These are phyloP conservation scores for Holotrichia oblita DNA, from an alignment of 1,140 invertebrate species.

Conservation along the genomic window DNA sequence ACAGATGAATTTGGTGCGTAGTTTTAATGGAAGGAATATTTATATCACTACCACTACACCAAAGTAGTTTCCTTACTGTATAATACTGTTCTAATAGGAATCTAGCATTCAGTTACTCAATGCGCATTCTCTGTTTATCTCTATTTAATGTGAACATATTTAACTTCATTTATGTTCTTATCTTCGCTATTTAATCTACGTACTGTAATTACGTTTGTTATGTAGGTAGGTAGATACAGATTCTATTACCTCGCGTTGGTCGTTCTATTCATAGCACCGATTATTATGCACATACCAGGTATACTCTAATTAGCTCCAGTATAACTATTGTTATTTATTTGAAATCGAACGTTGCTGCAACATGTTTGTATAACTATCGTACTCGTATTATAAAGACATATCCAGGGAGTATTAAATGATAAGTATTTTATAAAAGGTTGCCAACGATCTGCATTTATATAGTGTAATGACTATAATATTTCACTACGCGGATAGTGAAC, in stretches of 20 bases:
- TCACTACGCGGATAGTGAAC: no score
- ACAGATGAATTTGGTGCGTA: no score
- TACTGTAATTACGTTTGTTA: not conserved
- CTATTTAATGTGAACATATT: not conserved
- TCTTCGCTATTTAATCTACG: not conserved
- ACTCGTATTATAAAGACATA: no score
- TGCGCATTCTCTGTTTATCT: not conserved
- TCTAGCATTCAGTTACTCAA: not conserved
- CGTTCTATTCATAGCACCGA: not conserved
- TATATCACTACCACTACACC: no score
- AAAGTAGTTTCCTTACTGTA: not conserved
- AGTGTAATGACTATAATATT: no score
- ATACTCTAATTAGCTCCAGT: not conserved
- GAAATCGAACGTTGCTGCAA: not conserved
- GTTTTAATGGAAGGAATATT: no score
- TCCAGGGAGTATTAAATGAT: no score
- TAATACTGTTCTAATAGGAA: not conserved
- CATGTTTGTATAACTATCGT: not conserved
- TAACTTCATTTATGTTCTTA: constrained; percentile 14
- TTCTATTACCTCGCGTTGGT: not conserved
- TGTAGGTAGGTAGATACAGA: not conserved
- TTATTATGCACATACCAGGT: not conserved
- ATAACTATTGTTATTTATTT: not conserved
- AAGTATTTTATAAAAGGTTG: no score
- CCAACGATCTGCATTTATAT: no score